Base-by-base conservation (phyloP, 2,113 vertebrate species). In the Archilochus colubris region DNA sequence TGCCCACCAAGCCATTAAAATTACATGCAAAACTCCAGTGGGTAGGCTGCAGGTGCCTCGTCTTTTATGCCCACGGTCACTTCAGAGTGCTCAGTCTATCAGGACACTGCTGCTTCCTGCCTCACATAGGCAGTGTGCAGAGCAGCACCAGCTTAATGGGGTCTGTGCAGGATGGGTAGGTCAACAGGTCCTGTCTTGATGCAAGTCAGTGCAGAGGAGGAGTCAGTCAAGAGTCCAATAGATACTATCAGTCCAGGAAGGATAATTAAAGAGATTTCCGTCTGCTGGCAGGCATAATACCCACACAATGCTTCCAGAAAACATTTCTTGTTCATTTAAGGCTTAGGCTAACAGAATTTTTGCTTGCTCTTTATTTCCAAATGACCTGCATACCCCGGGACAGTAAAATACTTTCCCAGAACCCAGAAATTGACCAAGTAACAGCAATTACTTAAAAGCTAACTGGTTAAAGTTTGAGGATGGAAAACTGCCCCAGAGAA, bases 101-200 rank as follows among this genome's bases (percentile, higher is more conserved):
- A 68, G 38, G 30, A 30, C 0, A 0, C 23, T 72, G 38, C 12
- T 40, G 14, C 53, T 64, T 53, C 50, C 51, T 8, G 27, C 3
- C 31, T 57, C n/a, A 75, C 12, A 84, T 21, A 70, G 5, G 46
- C 2, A 59, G 23, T 0, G 23, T 0, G 0, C 14, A 59, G 22
- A 43, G 20, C 11, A 67, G 4, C 46, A 25, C 4, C 50, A 81
- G 27, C 4, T 48, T 44, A 23, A 48, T 0, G 2, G 5, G 6
- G 14, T n/a, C 28, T 50, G 27, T 31, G 21, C 12, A 74, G 17
- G 10, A 75, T 78, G 58, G 7, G 62, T 0, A 91, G 8, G 84
- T 22, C 16, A 40, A 30, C 16, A 69, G 15, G 3, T 69, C n/a
- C 17, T 33, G 10, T 36, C 59, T 19, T 12, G 13, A 76, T 8